Evolutionary conservation across 1,140 invertebrate species (phyloP).

Genomic region (Lutraria rhynchaena): DNA sequence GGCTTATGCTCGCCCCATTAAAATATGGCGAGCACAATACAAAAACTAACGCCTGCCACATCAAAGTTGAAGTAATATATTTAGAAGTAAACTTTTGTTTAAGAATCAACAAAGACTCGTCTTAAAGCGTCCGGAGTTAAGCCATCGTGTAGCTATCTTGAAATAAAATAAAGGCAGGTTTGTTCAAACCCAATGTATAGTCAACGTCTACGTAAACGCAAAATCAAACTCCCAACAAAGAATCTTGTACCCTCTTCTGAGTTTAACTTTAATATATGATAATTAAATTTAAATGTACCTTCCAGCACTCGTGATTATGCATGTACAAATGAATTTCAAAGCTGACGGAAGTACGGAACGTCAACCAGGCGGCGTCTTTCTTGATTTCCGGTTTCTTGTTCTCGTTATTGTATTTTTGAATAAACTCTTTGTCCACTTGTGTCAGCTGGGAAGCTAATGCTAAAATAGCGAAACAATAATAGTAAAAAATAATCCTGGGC

Average conservation of each 20-base stretch:
- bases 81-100: too few relatives aligned
- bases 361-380: constrained; percentile 73
- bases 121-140: too few relatives aligned
- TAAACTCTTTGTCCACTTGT: not conserved
- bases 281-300: constrained; percentile 60
- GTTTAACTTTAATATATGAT: not conserved
- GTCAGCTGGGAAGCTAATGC: too few relatives aligned
- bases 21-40: too few relatives aligned
- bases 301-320: constrained; percentile 71
- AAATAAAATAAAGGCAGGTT: not conserved
- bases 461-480: too few relatives aligned
- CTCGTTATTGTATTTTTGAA: constrained; percentile 1
- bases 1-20: too few relatives aligned
- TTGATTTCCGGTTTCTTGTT: constrained; percentile 62
- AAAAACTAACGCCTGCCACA: too few relatives aligned
- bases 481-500: too few relatives aligned
- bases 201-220: not conserved
- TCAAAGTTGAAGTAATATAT: too few relatives aligned
- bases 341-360: constrained; percentile 68
- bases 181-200: not conserved
- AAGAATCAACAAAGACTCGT: too few relatives aligned
- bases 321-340: constrained; percentile 69
- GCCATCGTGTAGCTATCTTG: not conserved
- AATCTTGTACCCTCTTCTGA: not conserved
- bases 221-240: not conserved